Conservation (phyloP, 2,797 vertebrate genomes). For the Mycteria americana region DNA sequence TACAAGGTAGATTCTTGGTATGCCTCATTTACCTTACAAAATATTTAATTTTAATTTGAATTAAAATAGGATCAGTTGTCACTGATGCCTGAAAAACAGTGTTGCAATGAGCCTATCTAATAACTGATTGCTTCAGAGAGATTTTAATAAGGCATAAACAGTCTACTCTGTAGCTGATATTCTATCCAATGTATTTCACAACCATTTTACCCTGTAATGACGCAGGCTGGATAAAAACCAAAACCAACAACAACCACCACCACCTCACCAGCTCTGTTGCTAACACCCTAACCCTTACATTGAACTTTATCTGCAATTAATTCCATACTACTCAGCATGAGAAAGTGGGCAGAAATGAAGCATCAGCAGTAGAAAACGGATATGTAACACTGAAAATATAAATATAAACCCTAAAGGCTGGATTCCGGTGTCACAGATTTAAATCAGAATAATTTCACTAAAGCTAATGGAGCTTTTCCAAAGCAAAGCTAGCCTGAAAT, state of each 20-base stretch:
- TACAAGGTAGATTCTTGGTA: neutral
- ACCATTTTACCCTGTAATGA: neutral
- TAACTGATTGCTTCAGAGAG: neutral
- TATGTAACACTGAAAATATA: neutral
- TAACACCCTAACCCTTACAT: neutral
- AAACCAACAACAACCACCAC: neutral
- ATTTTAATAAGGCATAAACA: neutral
- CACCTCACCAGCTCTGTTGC: neutral
- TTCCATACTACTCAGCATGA: neutral
- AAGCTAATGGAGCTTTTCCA: neutral
- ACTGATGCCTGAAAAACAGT: neutral
- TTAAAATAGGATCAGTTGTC: neutral
- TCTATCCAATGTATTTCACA: slow-evolving; percentile 23
- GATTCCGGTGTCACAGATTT: neutral
- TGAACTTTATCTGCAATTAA: neutral
- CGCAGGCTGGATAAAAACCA: neutral
- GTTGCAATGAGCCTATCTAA: neutral
- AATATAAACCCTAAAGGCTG: neutral
- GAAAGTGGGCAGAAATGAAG: neutral
- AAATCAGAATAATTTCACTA: neutral
- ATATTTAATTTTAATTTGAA: neutral
- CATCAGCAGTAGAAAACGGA: neutral
- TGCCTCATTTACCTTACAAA: neutral
- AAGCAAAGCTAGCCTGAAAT: neutral
- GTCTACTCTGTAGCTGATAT: neutral